Evolutionary conservation across 1,140 invertebrate genomes (phyloP).

Genomic region (Ceratina australensis): DNA sequence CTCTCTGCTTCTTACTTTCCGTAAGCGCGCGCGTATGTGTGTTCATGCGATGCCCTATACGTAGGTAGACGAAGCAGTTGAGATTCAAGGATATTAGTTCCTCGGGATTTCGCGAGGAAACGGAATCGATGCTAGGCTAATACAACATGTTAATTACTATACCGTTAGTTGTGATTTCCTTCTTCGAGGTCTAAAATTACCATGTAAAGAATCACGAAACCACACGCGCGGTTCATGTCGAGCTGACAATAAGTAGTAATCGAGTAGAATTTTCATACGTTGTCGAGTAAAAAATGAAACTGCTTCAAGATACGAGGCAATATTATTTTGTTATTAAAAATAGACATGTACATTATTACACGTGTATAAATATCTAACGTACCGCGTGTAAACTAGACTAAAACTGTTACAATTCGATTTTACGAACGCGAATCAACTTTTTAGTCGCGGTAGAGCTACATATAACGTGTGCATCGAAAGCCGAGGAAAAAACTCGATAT

Average conservation of each 20-base stretch:
- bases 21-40: too few species aligned
- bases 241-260: background rate
- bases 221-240: constrained; percentile 3
- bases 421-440: constrained; percentile 16
- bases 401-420: constrained; percentile 3
- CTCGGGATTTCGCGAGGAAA: too few species aligned
- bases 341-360: constrained; percentile 18
- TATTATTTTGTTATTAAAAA: constrained; percentile 44
- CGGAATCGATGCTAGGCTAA: too few species aligned
- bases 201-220: constrained; percentile 12
- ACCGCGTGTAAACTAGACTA: constrained; percentile 21
- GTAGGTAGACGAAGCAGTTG: too few species aligned
- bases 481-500: too few species aligned
- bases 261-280: background rate
- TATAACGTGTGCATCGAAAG: too few species aligned
- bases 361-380: constrained; percentile 22
- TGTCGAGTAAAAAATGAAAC: constrained; percentile 36
- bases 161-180: too few species aligned
- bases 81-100: too few species aligned
- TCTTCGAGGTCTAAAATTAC: background rate
- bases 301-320: constrained; percentile 16
- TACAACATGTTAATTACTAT: too few species aligned
- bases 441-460: constrained; percentile 18
- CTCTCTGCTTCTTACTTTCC: too few species aligned
- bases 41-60: too few species aligned